Conservation (phyloP, 1,140 invertebrate species). For the Radopholus similis region DNA sequence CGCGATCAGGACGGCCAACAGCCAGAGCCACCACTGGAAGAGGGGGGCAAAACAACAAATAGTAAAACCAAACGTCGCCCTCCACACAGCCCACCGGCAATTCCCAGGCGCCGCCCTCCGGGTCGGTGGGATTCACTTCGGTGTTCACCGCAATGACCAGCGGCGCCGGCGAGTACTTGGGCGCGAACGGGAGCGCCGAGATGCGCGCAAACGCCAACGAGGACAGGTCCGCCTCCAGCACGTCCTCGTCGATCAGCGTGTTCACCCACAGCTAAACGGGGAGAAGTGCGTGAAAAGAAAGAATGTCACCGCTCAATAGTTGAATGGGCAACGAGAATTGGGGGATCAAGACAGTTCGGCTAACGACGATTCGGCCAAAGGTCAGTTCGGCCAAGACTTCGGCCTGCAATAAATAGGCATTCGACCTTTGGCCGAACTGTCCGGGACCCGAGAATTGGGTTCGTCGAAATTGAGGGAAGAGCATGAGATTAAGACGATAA, state of each 20-base stretch:
- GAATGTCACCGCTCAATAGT: no score
- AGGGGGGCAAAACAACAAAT: background rate
- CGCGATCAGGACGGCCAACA: constrained; percentile 47
- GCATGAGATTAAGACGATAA: no score
- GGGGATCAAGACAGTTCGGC: no score
- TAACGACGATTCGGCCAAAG: no score
- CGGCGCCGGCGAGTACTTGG: constrained; percentile 50
- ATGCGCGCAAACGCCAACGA: constrained; percentile 55
- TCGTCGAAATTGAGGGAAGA: no score
- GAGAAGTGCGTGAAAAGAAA: no score
- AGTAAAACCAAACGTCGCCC: background rate
- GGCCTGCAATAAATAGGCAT: background rate
- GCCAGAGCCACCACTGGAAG: constrained; percentile 47
- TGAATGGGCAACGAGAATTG: no score
- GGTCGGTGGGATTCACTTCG: constrained; percentile 50
- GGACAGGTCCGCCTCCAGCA: constrained; percentile 51
- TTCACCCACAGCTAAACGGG: constrained; percentile 48
- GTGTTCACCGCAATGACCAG: constrained; percentile 50
- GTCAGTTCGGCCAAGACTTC: background rate
- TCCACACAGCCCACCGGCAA: background rate
- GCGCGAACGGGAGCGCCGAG: constrained; percentile 40
- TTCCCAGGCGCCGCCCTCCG: constrained; percentile 22
- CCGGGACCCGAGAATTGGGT: background rate
- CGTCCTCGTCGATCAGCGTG: constrained; percentile 53
- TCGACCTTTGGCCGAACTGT: background rate